Base-by-base conservation (phyloP, 1,140 invertebrate genomes). In the Penaeus japonicus region DNA sequence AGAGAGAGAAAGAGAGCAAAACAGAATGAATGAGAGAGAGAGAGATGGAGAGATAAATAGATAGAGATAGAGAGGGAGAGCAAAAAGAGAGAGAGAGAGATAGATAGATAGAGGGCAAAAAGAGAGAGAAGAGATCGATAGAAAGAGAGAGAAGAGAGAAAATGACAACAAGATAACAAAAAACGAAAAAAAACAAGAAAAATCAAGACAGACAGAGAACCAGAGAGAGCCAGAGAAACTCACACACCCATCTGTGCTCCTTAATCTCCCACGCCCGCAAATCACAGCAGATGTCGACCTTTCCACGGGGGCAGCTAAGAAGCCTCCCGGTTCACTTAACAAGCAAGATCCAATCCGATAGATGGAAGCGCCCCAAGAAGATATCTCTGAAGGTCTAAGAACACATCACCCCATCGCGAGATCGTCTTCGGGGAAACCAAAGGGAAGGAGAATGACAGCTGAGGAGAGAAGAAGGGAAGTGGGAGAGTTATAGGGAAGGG, bases 41-140 rank as follows among this genome's bases (percentile, higher is more conserved):
- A 73, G 47, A 77, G 84, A 75, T 7, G 2, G 24, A 55, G 53
- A 47, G n/a, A 32, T 0, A 84, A 32, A 73, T 0, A 53, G 57
- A 47, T 3, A 47, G 35, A 70, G 62, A 53, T 27, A 73, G 0
- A 17, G 32, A 35, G 39, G 15, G n/a, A 62, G 24, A 32, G 57
- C n/a, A 47, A 39, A 73, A 17, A 54, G 59, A 65, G 20, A 39
- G 59, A 70, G 10, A 84, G 82, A 85, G 35, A 85, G 73, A 55
- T 4, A 85, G 84, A 77, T 15, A 55, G 73, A 85, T 35, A 85
- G 73, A 77, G n/a, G 55, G 84, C 77, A 22, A 84, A 39, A 53
- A 27, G 35, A 59, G 70, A 39, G 32, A 27, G 35, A 35, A 81
- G 27, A 81, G 27, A 59, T 18, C 22, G 22, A 12, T 0, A 80